These are phyloP conservation scores for Acromyrmex echinatior DNA, from an alignment of 1,140 invertebrate genomes.

Conservation along the genomic window DNA sequence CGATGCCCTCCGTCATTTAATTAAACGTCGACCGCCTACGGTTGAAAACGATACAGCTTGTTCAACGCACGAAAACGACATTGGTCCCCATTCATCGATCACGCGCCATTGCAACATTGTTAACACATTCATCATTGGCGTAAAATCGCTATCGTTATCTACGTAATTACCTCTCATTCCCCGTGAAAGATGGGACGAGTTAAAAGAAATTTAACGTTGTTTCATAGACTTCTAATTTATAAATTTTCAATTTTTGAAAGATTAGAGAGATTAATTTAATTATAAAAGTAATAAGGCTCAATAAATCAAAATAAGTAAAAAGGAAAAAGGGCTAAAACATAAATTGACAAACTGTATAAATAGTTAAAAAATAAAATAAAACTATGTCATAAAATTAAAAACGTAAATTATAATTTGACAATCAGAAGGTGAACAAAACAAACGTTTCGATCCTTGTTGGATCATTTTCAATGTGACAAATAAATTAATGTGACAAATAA, in stretches of 20 bases:
- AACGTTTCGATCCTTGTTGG: too few relatives aligned
- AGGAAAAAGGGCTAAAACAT: too few relatives aligned
- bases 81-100: slow-evolving; percentile 17
- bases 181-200: neutral
- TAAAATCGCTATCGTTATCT: neutral
- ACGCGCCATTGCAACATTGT: slow-evolving; percentile 2
- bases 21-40: slow-evolving; percentile 33
- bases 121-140: slow-evolving; percentile 8
- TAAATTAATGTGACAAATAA: too few relatives aligned
- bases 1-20: slow-evolving; percentile 42
- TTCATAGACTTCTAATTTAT: neutral
- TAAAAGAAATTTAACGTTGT: neutral
- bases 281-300: too few relatives aligned
- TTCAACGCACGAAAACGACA: slow-evolving; percentile 31
- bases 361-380: too few relatives aligned
- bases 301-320: too few relatives aligned
- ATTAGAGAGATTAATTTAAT: slow-evolving; percentile 11
- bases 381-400: too few relatives aligned
- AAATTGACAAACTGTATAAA: too few relatives aligned
- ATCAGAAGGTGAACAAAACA: too few relatives aligned
- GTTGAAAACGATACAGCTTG: slow-evolving; percentile 49
- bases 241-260: neutral
- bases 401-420: too few relatives aligned
- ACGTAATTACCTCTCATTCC: neutral
- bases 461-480: too few relatives aligned